Evolutionary conservation across 1,140 invertebrate genomes (phyloP).

Genomic region (Lordiphosa mommai): DNA sequence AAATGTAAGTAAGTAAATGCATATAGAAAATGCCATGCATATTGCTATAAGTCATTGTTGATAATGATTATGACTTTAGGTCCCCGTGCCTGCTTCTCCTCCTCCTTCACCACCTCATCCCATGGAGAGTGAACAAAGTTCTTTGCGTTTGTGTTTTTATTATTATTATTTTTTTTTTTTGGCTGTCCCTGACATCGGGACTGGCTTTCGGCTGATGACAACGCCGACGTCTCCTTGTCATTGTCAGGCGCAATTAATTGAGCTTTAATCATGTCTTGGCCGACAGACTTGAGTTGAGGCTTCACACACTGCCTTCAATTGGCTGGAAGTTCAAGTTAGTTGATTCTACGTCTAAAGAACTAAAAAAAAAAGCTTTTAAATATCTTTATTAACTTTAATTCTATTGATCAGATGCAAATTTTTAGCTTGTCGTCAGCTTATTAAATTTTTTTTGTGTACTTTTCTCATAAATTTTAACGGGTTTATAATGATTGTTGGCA

Average conservation of each 20-base stretch:
- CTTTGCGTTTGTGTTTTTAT: neutral
- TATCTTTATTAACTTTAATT: neutral
- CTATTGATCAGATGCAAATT: constrained; percentile 16
- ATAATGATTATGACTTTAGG: constrained; percentile 18
- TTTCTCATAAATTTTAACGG: constrained; percentile 62
- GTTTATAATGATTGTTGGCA: constrained; percentile 40
- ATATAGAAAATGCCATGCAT: neutral
- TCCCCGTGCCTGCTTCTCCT: neutral
- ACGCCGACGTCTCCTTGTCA: constrained; percentile 37
- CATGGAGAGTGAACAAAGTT: constrained; percentile 3
- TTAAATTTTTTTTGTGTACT: constrained; percentile 8
- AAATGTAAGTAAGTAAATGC: neutral
- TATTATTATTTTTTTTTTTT: constrained; percentile 7
- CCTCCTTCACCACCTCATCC: neutral
- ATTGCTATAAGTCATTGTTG: constrained; percentile 15
- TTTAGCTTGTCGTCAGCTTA: constrained; percentile 11
- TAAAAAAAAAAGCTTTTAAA: too few species aligned
- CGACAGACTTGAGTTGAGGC: constrained; percentile 7
- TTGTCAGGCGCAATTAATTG: constrained; percentile 55
- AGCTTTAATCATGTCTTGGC: constrained; percentile 68
- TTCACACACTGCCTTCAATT: neutral
- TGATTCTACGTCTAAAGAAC: too few species aligned
- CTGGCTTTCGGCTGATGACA: constrained; percentile 15
- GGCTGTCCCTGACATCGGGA: constrained; percentile 48
- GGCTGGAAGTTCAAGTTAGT: constrained; percentile 5